Conservation (phyloP, 2,888 invertebrate genomes). For the Acleris laterana region DNA sequence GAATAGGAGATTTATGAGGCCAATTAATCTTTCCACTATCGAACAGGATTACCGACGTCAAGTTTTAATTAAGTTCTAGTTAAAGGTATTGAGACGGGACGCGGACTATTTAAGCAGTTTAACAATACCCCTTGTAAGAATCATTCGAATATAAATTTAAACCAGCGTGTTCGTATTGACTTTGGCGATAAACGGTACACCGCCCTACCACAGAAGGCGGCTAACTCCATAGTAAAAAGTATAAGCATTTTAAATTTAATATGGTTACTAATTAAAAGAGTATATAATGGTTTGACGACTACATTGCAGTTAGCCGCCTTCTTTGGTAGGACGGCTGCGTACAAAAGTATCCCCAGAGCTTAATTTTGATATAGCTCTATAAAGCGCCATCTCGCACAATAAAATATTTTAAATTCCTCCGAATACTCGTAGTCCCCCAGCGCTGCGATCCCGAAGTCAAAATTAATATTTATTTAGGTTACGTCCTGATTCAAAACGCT, state of each 20-base stretch:
- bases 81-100: background rate
- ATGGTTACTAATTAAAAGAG: too few relatives aligned
- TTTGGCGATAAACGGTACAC: background rate
- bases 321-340: too few relatives aligned
- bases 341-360: slow-evolving; percentile 6
- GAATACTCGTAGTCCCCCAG: slow-evolving; percentile 4
- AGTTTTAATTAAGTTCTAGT: slow-evolving; percentile 29
- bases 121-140: too few relatives aligned
- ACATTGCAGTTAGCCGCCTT: too few relatives aligned
- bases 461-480: slow-evolving; percentile 13
- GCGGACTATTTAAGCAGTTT: background rate
- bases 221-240: too few relatives aligned
- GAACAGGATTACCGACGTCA: slow-evolving; percentile 25
- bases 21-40: slow-evolving; percentile 20
- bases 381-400: slow-evolving; percentile 16
- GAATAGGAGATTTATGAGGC: slow-evolving; percentile 31
- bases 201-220: too few relatives aligned
- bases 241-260: too few relatives aligned
- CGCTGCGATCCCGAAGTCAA: background rate
- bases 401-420: slow-evolving; percentile 24
- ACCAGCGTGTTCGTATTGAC: too few relatives aligned
- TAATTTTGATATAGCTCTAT: slow-evolving; percentile 15
- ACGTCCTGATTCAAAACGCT: background rate
- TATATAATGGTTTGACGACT: too few relatives aligned
- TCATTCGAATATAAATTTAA: too few relatives aligned